phyloP scores from a whole-genome alignment of 2,888 invertebrate species.

The Herminia tarsipennalis region DNA sequence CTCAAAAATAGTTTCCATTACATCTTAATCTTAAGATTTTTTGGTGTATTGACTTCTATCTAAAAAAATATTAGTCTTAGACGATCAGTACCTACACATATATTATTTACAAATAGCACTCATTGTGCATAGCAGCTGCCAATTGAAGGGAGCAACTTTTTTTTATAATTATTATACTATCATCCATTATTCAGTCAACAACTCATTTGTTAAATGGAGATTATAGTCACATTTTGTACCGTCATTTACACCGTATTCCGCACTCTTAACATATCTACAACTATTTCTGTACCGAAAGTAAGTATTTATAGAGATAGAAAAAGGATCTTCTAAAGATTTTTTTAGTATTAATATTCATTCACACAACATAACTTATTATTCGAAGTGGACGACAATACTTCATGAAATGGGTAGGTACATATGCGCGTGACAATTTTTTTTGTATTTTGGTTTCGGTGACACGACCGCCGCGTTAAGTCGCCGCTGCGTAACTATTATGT shows the following conservation, averaged over 20 bases:
- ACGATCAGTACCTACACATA: slow-evolving; percentile 73
- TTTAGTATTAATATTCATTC: slow-evolving; percentile 35
- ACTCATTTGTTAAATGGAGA: slow-evolving; percentile 57
- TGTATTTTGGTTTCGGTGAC: slow-evolving; percentile 48
- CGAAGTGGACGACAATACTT: slow-evolving; percentile 41
- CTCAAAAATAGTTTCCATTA: slow-evolving; percentile 22
- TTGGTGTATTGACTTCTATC: slow-evolving; percentile 69
- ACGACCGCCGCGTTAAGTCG: slow-evolving; percentile 51
- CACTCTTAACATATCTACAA: slow-evolving; percentile 31
- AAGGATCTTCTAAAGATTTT: slow-evolving; percentile 39
- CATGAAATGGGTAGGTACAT: slow-evolving; percentile 36
- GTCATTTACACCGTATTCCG: slow-evolving; percentile 58
- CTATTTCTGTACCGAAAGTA: slow-evolving; percentile 38
- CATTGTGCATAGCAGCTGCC: slow-evolving; percentile 76
- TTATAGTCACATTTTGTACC: slow-evolving; percentile 84
- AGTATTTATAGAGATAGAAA: slow-evolving; percentile 40
- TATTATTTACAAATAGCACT: slow-evolving; percentile 73
- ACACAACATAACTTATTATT: slow-evolving; percentile 40
- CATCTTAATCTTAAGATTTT: slow-evolving; percentile 28
- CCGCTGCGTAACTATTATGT: slow-evolving; percentile 68
- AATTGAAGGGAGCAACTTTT: slow-evolving; percentile 71
- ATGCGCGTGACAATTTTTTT: slow-evolving; percentile 44
- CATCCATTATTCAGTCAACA: slow-evolving; percentile 63
- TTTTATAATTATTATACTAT: slow-evolving; percentile 41
- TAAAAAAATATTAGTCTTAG: slow-evolving; percentile 70